These are phyloP conservation scores for Brachionus angularis DNA, from an alignment of 1,140 invertebrate species.

Conservation along the genomic window DNA sequence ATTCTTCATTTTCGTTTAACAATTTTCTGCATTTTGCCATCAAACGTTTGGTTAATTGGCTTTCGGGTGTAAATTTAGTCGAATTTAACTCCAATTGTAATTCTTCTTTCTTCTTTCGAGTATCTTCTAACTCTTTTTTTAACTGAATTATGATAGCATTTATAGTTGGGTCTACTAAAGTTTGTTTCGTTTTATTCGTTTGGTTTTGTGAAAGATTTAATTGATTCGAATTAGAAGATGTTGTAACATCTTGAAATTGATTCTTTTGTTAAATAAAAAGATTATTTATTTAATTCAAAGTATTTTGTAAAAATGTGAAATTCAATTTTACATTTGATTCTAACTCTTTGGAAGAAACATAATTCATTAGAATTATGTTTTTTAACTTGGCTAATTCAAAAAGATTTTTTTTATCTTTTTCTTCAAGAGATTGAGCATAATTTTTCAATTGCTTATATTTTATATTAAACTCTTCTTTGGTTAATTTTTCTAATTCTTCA, in stretches of 20 bases:
- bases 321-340: constrained; percentile 3
- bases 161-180: constrained; percentile 13
- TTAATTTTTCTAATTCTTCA: constrained; percentile 33
- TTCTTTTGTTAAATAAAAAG: background rate
- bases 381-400: constrained; percentile 39
- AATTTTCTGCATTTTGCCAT: constrained; percentile 93
- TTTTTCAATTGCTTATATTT: background rate
- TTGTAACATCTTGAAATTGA: too few species aligned
- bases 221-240: too few species aligned
- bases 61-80: constrained; percentile 45
- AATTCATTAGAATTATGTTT: constrained; percentile 37
- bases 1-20: constrained; percentile 96
- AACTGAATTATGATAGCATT: constrained; percentile 22
- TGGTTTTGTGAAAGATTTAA: too few species aligned
- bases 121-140: constrained; percentile 37
- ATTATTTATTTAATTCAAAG: background rate
- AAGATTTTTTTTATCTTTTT: constrained; percentile 28
- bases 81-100: constrained; percentile 31
- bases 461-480: constrained; percentile 1
- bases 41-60: constrained; percentile 85
- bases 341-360: constrained; percentile 1
- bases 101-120: constrained; percentile 27
- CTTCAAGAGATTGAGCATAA: background rate
- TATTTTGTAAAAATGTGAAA: background rate
- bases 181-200: too few species aligned